Percentiles rank a stretch among this genome's conserved stretches.
These are phyloP conservation scores for Umimayanthus chanpuru DNA, from an alignment of 92 coral and sea anemone genomes.

Conservation along the genomic window DNA sequence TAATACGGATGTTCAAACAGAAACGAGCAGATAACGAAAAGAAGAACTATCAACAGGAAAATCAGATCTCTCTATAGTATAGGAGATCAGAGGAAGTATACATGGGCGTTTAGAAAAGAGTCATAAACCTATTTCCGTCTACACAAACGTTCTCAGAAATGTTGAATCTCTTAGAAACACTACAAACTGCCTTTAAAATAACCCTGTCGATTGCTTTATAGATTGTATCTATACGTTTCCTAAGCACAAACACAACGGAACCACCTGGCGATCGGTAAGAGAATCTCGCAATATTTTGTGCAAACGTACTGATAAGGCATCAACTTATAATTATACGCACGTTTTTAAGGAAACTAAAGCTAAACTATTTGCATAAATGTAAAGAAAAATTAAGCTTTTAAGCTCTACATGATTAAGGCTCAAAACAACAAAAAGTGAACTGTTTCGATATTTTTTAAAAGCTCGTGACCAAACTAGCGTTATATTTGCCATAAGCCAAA, in stretches of 20 bases:
- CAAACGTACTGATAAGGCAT: background rate
- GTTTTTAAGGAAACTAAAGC: background rate
- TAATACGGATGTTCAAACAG: no score
- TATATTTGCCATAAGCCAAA: background rate
- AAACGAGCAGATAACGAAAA: no score
- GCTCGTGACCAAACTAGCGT: background rate
- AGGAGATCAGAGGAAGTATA: background rate
- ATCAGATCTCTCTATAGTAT: no score
- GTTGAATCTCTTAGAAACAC: background rate
- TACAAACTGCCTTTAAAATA: background rate
- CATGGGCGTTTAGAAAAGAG: background rate
- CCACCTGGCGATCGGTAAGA: background rate
- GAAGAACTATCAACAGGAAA: no score
- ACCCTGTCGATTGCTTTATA: background rate
- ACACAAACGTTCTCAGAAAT: background rate
- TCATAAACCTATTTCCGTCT: background rate
- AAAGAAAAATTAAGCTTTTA: background rate
- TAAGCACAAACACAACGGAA: background rate
- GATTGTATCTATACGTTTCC: background rate
- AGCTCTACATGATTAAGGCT: background rate
- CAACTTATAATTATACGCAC: background rate
- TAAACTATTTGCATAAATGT: background rate
- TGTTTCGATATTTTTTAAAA: background rate
- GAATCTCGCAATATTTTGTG: background rate
- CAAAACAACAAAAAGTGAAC: background rate